A percentile compares a stretch with the other conserved stretches of the same genome.
These are phyloP conservation scores for Dallia pectoralis DNA, from an alignment of 2,797 vertebrate genomes.

Conservation along the genomic window DNA sequence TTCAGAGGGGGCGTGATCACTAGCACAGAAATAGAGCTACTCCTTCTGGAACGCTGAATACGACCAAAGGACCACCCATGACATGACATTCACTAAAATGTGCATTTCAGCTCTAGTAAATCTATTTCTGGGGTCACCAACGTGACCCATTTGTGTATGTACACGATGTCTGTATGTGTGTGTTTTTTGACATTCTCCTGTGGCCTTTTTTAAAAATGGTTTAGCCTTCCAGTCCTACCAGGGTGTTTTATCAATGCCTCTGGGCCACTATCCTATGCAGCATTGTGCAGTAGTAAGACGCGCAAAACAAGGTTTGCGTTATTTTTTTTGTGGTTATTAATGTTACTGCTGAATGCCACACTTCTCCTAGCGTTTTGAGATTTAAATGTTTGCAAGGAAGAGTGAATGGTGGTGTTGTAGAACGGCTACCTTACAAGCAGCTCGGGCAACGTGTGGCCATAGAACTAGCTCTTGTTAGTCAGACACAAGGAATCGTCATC, in stretches of 20 bases:
- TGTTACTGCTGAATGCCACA: not conserved
- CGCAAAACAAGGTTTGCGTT: not conserved
- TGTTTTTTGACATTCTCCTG: slow-evolving; percentile 36
- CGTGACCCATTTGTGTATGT: not conserved
- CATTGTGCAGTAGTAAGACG: slow-evolving; percentile 54
- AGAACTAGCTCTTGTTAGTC: slow-evolving; percentile 11
- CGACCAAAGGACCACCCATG: not conserved
- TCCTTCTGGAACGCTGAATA: not conserved
- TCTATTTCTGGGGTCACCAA: not conserved
- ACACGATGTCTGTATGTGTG: slow-evolving; percentile 9
- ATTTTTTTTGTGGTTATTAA: slow-evolving; percentile 6
- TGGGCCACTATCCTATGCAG: slow-evolving; percentile 45
- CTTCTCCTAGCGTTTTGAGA: not conserved
- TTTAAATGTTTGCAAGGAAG: not conserved
- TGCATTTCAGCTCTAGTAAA: not conserved
- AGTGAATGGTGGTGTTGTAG: not conserved
- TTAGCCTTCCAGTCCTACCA: slow-evolving; percentile 41
- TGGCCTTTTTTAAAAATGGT: slow-evolving; percentile 51
- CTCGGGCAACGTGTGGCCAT: slow-evolving; percentile 15
- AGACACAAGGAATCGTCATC: slow-evolving; percentile 20
- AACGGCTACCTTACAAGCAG: not conserved
- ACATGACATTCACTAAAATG: not conserved
- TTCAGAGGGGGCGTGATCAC: not conserved
- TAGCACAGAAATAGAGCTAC: slow-evolving; percentile 3
- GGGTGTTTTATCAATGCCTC: slow-evolving; percentile 30